Conservation (phyloP, 2,797 vertebrate species). For the Erethizon dorsatum region DNA sequence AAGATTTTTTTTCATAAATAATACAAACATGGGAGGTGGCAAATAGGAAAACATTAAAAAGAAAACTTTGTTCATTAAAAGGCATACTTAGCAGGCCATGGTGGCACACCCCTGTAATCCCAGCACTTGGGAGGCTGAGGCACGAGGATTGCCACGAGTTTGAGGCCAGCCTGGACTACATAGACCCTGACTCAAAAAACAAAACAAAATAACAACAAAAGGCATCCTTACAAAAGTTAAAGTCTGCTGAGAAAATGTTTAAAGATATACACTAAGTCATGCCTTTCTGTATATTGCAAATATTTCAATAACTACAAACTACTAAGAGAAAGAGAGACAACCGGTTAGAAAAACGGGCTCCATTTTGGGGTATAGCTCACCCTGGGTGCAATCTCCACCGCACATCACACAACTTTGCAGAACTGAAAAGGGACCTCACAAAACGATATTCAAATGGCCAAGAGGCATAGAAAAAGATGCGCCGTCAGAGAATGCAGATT, state of each 20-base stretch:
- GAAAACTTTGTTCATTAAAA: constrained; percentile 31
- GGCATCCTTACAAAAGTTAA: not conserved
- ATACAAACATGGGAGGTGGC: not conserved
- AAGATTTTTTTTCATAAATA: not conserved
- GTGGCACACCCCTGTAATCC: not conserved
- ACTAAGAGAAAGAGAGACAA: not conserved
- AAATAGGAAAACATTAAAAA: constrained; percentile 18
- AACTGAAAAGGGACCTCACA: not conserved
- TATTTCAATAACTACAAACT: constrained; percentile 39
- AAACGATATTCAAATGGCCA: constrained; percentile 25
- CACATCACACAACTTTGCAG: not conserved
- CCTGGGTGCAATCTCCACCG: not conserved
- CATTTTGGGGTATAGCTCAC: not conserved
- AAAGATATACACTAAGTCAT: not conserved
- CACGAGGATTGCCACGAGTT: not conserved
- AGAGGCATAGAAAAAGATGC: not conserved
- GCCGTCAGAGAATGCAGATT: constrained; percentile 51
- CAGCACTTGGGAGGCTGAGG: not conserved
- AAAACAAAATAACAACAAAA: not conserved
- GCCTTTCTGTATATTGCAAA: not conserved
- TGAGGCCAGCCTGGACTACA: not conserved
- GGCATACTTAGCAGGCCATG: not conserved
- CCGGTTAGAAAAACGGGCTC: not conserved
- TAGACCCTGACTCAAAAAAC: not conserved
- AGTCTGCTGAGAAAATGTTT: not conserved